Percentiles rank a stretch among this genome's conserved stretches.
phyloP scores from a whole-genome alignment of 2,888 invertebrate species.

The Athripsodes cinereus region DNA sequence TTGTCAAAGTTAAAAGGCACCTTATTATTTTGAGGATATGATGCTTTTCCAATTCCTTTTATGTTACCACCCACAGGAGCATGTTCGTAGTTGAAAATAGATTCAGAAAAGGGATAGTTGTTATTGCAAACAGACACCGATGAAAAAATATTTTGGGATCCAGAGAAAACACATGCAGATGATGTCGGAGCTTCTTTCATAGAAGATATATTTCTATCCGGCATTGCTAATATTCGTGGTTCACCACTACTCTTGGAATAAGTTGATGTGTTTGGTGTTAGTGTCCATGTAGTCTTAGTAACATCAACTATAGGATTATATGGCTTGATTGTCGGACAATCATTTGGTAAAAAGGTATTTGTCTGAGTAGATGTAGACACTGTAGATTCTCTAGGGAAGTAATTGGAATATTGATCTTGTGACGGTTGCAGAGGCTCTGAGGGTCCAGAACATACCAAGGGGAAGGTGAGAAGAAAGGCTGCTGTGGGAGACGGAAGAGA shows the following conservation, averaged over 20 bases:
- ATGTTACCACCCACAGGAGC: constrained; percentile 1
- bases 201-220: neutral
- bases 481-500: constrained; percentile 63
- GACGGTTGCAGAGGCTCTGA: constrained; percentile 23
- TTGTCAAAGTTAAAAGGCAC: constrained; percentile 16
- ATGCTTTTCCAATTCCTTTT: neutral
- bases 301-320: neutral
- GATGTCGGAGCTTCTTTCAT: constrained; percentile 3
- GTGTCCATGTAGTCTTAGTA: constrained; percentile 10
- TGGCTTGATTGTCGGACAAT: constrained; percentile 12
- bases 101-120: constrained; percentile 18
- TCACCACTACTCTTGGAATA: neutral
- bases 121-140: neutral
- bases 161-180: constrained; percentile 22
- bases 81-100: constrained; percentile 24
- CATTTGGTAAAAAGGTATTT: constrained; percentile 9
- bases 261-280: constrained; percentile 4
- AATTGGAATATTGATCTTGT: constrained; percentile 23
- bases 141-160: constrained; percentile 13
- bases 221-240: neutral
- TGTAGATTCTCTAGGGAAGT: constrained; percentile 8
- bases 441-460: constrained; percentile 55
- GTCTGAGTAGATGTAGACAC: constrained; percentile 8
- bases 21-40: constrained; percentile 5
- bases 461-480: constrained; percentile 70